Percentiles rank a stretch among this genome's conserved stretches.
phyloP scores from a whole-genome alignment of 2,888 invertebrate species.

The Anticlea derivata region DNA sequence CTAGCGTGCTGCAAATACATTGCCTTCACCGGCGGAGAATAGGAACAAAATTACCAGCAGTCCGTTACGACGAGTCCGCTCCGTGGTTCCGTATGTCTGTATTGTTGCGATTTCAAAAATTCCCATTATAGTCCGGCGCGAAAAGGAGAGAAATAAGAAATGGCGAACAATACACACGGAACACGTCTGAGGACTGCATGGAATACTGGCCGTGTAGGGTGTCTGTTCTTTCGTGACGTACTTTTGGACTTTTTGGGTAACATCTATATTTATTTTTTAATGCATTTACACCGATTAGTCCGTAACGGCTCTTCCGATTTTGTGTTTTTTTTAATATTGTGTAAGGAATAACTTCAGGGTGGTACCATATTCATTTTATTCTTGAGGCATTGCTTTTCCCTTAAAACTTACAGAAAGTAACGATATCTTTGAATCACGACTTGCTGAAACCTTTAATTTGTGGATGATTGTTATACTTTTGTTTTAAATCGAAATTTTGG shows the following conservation, averaged over 20 bases:
- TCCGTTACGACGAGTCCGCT: constrained; percentile 62
- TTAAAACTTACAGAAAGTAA: too few species aligned
- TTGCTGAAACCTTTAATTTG: too few species aligned
- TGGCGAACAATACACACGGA: constrained; percentile 61
- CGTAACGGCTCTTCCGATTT: neutral
- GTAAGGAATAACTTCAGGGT: too few species aligned
- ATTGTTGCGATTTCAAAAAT: constrained; percentile 82
- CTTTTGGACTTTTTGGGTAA: neutral
- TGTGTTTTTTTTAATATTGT: too few species aligned
- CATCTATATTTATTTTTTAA: too few species aligned
- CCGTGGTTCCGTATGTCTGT: constrained; percentile 48
- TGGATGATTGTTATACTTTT: too few species aligned
- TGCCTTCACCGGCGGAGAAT: constrained; percentile 24
- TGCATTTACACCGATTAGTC: too few species aligned
- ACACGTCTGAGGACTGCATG: constrained; percentile 10
- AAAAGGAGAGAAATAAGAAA: constrained; percentile 73
- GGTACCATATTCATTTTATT: too few species aligned
- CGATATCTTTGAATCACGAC: too few species aligned
- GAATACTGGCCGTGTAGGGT: constrained; percentile 12
- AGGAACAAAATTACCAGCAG: constrained; percentile 61
- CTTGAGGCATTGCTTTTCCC: too few species aligned
- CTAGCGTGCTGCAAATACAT: constrained; percentile 12
- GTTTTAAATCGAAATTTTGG: too few species aligned
- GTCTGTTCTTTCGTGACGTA: neutral
- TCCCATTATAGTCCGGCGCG: constrained; percentile 75